Evolutionary conservation across 2,888 invertebrate species (phyloP).

Genomic region (Rhagium mordax): DNA sequence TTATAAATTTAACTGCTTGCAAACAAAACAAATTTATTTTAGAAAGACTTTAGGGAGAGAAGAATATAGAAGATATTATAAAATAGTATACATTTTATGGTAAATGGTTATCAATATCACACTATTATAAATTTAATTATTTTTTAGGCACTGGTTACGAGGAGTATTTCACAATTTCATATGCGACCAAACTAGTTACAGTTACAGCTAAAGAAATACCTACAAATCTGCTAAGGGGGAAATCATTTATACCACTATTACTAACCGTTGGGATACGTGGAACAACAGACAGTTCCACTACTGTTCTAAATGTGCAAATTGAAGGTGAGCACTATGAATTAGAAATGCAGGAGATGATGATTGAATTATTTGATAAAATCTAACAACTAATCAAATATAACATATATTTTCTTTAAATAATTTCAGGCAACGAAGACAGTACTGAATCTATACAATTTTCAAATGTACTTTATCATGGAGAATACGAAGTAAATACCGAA

Average conservation of each 20-base stretch:
- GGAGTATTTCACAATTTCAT: slow-evolving; percentile 15
- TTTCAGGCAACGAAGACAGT: background rate
- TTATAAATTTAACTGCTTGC: no score
- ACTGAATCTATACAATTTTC: slow-evolving; percentile 27
- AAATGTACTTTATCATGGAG: slow-evolving; percentile 41
- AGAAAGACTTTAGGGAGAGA: no score
- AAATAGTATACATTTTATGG: no score
- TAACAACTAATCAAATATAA: no score
- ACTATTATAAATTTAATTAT: background rate
- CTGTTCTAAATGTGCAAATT: slow-evolving; percentile 39
- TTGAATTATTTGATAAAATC: no score
- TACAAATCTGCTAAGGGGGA: slow-evolving; percentile 28
- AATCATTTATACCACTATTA: slow-evolving; percentile 41
- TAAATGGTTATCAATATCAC: background rate
- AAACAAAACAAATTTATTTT: no score
- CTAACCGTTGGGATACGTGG: slow-evolving; percentile 36
- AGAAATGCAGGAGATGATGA: no score
- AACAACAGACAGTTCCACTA: slow-evolving; percentile 34
- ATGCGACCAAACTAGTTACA: slow-evolving; percentile 11
- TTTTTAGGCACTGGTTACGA: slow-evolving; percentile 15
- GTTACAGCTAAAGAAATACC: slow-evolving; percentile 28
- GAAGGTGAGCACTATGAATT: slow-evolving; percentile 39
- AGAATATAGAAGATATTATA: no score
- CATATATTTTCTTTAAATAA: no score
- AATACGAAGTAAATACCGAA: slow-evolving; percentile 39